Evolutionary conservation across 2,113 vertebrate species (phyloP), one percentile per base, ranked within the genome.

Genomic region (Apteryx owenii): DNA sequence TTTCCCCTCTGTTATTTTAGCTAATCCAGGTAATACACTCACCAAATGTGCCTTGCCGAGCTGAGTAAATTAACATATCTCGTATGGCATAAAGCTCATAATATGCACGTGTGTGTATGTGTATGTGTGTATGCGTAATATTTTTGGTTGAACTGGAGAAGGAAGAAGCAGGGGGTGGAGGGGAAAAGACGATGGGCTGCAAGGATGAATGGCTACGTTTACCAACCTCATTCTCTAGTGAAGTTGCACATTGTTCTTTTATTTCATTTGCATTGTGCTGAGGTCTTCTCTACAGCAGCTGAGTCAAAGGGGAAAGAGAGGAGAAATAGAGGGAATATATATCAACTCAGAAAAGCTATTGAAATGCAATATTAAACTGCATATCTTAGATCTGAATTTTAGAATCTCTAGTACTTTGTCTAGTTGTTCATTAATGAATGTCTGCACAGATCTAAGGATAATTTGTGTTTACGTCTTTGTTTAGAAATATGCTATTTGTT

Each of bases 1-100:
- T 97, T 96, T 95, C 88, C 92, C 89, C 95, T 96, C 94, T 96
- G 83, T 97, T 96, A 69, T 93, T 94, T 95, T 97, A 97, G 88
- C 85, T 94, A 96, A 94, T 97, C 77, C 80, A 81, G 12, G 89
- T 94, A 95, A 82, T 91, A 80, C 53, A 69, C 86, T 87, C 66
- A 91, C 86, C 81, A 94, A 95, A 95, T 94, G 81, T 94, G 79
- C 90, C 76, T 94, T 89, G n/a, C 94, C 5, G 4, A 40, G 28
- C 76, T 88, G 54, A 95, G 89, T 75, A 94, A 95, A 96, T 97
- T 71, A 94, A 70, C 44, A 3, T 80, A 87, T 90, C 88, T 89
- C 80, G 90, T 50, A 12, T 38, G 95, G 86, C 66, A 83, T 71
- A 90, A 90, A 85, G 50, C 82, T 84, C 18, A 2, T 71, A 81